A percentile compares a stretch with the other conserved stretches of the same genome.
phyloP scores from a whole-genome alignment of 2,888 invertebrate genomes.

The Horisme vitalbata region DNA sequence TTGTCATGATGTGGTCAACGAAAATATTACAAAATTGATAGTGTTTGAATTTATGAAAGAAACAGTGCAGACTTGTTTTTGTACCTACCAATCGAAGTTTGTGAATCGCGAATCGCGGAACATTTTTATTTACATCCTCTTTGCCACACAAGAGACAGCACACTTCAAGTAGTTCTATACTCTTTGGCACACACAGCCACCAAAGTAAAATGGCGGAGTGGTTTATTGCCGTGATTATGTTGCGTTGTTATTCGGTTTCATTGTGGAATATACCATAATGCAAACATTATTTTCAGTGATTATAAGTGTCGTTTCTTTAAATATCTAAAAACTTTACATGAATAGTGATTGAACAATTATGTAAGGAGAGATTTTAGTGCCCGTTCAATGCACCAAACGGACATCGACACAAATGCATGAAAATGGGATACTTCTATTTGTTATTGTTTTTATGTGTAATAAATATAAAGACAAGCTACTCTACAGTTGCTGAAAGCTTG shows the following conservation, averaged over 20 bases:
- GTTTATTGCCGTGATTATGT: slow-evolving; percentile 61
- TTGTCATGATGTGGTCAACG: too few relatives aligned
- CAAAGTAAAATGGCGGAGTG: slow-evolving; percentile 69
- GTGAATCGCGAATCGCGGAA: too few relatives aligned
- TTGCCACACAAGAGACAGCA: too few relatives aligned
- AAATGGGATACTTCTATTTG: slow-evolving; percentile 77
- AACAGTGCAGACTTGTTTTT: too few relatives aligned
- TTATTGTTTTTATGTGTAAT: slow-evolving; percentile 67
- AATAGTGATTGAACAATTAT: slow-evolving; percentile 58
- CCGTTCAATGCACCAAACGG: slow-evolving; percentile 56
- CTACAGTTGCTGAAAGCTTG: slow-evolving; percentile 61
- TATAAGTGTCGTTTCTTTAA: slow-evolving; percentile 49
- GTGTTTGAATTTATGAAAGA: too few relatives aligned
- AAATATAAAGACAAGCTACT: slow-evolving; percentile 54
- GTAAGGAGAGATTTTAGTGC: slow-evolving; percentile 63
- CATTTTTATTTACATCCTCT: too few relatives aligned
- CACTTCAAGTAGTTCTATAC: too few relatives aligned
- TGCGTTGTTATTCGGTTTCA: slow-evolving; percentile 53
- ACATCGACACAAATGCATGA: slow-evolving; percentile 70
- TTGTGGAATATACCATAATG: slow-evolving; percentile 55
- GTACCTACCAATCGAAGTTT: too few relatives aligned
- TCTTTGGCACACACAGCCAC: slow-evolving; percentile 25
- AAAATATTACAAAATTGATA: too few relatives aligned
- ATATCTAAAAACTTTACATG: slow-evolving; percentile 45
- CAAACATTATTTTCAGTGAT: slow-evolving; percentile 47